Evolutionary conservation across 2,113 vertebrate species (phyloP), one percentile per base, ranked within the genome.

Genomic region (Trematomus loennbergii): DNA sequence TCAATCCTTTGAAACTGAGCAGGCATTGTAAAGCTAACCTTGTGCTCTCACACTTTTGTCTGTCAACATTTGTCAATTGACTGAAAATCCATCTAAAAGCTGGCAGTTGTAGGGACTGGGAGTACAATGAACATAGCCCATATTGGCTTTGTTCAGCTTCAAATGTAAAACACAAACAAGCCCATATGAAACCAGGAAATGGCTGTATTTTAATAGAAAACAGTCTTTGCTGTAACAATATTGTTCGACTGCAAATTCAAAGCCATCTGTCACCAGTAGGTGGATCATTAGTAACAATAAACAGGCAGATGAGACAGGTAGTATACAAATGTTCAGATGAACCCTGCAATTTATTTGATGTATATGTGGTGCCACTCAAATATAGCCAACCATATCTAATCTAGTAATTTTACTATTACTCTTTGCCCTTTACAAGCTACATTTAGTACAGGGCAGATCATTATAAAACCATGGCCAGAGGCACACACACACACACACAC

Each of bases 151-250:
- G n/a, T 16, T 18, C 4, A 8, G 12, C 50, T 72, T 15, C n/a
- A 29, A 63, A 33, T 66, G 12, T 64, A 4, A n/a, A 33, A 53
- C 49, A 72, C 13, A 16, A 53, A 43, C 15, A 18, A 63, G 15
- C 55, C 49, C 25, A 46, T 3, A 61, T 76, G 71, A 80, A 75
- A 72, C 25, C 49, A 72, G 65, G 63, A 84, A 70, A 48, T 20
- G 11, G 50, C 49, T n/a, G 46, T 16, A 45, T 22, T 40, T 9
- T 25, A 64, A 69, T 16, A 20, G 36, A 60, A 65, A 66, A 15
- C 29, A 5, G 10, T 52, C 18, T 12, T 65, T 57, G 64, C 43
- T 57, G 18, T 49, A 40, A 43, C 18, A 43, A 3, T 18, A 60
- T 54, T 48, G 18, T 43, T 59, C 55, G 25, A 48, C 13, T 22